Base-by-base conservation (phyloP, 2,888 invertebrate species). In the Adineta ricciae region DNA sequence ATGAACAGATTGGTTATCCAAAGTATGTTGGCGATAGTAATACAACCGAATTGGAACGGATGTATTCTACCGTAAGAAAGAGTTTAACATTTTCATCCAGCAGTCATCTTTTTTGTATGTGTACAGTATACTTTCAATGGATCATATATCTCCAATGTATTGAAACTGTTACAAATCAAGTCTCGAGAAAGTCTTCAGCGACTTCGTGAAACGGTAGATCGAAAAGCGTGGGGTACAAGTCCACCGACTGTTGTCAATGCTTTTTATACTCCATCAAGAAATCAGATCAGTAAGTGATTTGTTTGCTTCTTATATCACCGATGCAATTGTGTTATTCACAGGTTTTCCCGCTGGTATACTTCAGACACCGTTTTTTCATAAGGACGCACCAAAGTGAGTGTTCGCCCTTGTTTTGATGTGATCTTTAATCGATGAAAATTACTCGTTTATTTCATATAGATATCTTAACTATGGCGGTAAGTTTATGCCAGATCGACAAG, bases 231-330 rank as follows among this genome's bases (percentile, higher is more conserved):
- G 84, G 83, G 64, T 64, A 50, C 83, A 32, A 83, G 84, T 49
- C 83, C 84, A 64, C 83, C 84, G 46, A 89, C 89, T 36, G 88
- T 95, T 21, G 95, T 96, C 11, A 96, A 96, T 90, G 96, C 96
- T 3, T 96, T 96, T 91, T 96, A 96, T 90, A 95, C 94, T 91
- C 95, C 95, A 0, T 95, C 95, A 89, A 95, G 94, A 90, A 96
- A 96, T 90, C 95, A 95, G 90, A 96, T 96, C 86, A 95, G 95
- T 95, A 91, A 83, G 16, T 52, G 83, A 54, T 14, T 72, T 38
- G 32, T 16, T 50, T 19, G 14, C 32, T 64, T 64, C 8, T 27
- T n/a, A n/a, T n/a, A n/a, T n/a, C n/a, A n/a, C n/a, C n/a, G n/a
- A n/a, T n/a, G n/a, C 16, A 16, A 11, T 54, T 83, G n/a, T n/a